phyloP scores from a whole-genome alignment of 2,113 vertebrate species.

The Zapus hudsonius region DNA sequence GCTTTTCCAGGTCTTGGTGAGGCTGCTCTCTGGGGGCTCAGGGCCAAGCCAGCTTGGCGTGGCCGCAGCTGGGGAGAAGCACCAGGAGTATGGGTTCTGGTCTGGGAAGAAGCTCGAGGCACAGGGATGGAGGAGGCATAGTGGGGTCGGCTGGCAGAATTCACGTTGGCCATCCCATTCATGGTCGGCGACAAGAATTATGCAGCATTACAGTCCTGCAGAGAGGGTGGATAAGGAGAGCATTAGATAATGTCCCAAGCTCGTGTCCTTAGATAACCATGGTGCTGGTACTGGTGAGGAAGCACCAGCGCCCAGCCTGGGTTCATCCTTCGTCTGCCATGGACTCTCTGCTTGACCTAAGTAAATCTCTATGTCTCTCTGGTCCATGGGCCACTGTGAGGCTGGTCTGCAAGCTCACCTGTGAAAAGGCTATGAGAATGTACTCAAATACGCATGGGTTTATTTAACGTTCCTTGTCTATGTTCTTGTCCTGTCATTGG shows the following conservation, averaged over 20 bases:
- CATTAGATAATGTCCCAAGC: neutral
- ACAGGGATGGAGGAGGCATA: conserved; percentile 84
- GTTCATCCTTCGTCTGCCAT: neutral
- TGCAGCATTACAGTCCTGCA: conserved; percentile 11
- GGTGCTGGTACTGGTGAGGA: no score
- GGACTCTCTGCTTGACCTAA: neutral
- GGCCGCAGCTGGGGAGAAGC: conserved; percentile 73
- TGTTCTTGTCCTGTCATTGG: fast-evolving
- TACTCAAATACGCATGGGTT: fast-evolving
- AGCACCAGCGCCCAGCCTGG: neutral
- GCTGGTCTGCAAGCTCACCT: neutral
- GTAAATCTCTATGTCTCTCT: neutral
- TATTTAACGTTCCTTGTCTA: neutral
- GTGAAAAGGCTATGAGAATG: no score
- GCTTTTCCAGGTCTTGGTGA: conserved; percentile 68
- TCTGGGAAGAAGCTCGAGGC: conserved; percentile 78
- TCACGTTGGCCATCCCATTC: conserved; percentile 83
- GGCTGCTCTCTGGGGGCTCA: conserved; percentile 39
- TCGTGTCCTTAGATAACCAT: neutral
- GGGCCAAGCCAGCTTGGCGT: conserved; percentile 61
- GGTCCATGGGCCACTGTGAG: neutral
- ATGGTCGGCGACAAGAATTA: neutral
- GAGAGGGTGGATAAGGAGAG: neutral
- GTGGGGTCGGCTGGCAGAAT: conserved; percentile 74
- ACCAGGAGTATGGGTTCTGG: conserved; percentile 19